Conservation (phyloP, 2,113 vertebrate genomes). For the Leucoraja erinaceus region DNA sequence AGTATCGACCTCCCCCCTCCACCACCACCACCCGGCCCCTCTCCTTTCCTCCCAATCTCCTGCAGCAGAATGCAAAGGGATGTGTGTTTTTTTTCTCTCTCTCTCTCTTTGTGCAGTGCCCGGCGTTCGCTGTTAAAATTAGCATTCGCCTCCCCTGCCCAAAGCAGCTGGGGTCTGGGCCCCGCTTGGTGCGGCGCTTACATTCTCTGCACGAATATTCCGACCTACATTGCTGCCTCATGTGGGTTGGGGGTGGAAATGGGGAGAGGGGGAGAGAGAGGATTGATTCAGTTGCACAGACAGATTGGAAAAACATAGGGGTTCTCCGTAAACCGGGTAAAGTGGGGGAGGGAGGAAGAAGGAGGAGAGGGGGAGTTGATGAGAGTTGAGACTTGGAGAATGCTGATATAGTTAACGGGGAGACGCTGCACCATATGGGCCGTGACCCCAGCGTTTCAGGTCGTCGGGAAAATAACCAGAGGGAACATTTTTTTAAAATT, state of each 20-base stretch:
- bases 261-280: too few species aligned
- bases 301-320: too few species aligned
- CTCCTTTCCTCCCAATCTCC: constrained; percentile 37
- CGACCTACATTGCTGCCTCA: too few species aligned
- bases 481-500: too few species aligned
- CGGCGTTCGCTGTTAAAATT: constrained; percentile 15
- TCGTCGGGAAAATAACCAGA: not conserved
- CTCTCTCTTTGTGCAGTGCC: not conserved
- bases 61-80: constrained; percentile 45
- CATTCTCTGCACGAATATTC: not conserved
- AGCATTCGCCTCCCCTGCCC: not conserved
- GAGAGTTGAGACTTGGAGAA: not conserved
- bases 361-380: not conserved
- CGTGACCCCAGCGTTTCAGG: not conserved
- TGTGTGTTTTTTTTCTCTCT: constrained; percentile 29
- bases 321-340: too few species aligned
- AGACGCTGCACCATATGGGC: not conserved
- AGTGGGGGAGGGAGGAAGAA: too few species aligned
- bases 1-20: constrained; percentile 26
- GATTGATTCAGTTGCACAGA: too few species aligned
- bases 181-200: too few species aligned
- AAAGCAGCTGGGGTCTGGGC: not conserved
- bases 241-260: too few species aligned
- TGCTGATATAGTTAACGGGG: not conserved
- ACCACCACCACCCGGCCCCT: constrained; percentile 17